Evolutionary conservation across 2,888 invertebrate genomes (phyloP).

Genomic region (Erynnis tages): DNA sequence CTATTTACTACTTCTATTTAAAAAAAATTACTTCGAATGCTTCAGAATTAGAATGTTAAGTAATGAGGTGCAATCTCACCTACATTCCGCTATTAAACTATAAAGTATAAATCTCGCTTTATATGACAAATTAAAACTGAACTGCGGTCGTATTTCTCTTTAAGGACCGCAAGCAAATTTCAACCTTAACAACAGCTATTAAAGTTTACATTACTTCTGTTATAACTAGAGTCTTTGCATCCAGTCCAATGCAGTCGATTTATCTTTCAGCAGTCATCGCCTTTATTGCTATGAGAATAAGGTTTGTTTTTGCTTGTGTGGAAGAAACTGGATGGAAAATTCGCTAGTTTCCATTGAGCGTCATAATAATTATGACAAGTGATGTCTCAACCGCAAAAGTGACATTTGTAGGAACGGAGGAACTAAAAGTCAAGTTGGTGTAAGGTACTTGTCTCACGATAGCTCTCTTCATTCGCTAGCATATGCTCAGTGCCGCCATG

Average conservation of each 20-base stretch:
- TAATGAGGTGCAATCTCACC: constrained; percentile 30
- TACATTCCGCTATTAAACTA: constrained; percentile 31
- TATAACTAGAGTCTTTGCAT: constrained; percentile 4
- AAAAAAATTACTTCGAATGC: too few species aligned
- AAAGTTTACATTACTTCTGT: constrained; percentile 12
- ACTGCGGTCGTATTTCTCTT: constrained; percentile 24
- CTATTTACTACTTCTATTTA: too few species aligned
- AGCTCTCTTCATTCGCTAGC: too few species aligned
- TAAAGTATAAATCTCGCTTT: constrained; percentile 37
- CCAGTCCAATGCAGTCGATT: constrained; percentile 1
- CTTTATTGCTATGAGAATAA: constrained; percentile 17
- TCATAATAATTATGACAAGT: constrained; percentile 39
- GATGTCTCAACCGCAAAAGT: constrained; percentile 27
- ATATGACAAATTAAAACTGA: constrained; percentile 38
- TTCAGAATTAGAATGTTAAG: neutral
- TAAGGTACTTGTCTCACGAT: neutral
- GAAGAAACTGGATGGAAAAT: constrained; percentile 22
- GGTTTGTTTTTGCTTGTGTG: constrained; percentile 10
- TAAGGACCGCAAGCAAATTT: neutral
- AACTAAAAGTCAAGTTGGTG: constrained; percentile 4
- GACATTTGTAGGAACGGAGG: constrained; percentile 6
- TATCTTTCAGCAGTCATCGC: neutral
- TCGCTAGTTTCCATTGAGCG: constrained; percentile 29
- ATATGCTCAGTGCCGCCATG: too few species aligned
- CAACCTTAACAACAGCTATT: neutral